Evolutionary conservation across 2,797 vertebrate species (phyloP).

Genomic region (Muscicapa striata): DNA sequence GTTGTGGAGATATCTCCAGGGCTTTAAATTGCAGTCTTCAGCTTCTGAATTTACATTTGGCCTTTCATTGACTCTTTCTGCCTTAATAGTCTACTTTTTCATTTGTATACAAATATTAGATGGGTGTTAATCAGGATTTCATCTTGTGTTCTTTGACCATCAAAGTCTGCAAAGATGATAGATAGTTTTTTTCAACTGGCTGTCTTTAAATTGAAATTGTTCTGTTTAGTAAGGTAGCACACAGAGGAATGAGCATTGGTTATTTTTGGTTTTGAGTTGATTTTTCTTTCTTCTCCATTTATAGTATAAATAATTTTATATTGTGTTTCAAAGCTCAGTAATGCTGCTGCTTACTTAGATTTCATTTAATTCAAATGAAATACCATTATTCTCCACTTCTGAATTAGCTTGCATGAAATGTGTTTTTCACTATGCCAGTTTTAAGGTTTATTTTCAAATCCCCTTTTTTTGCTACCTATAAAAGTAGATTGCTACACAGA

Average conservation of each 20-base stretch:
- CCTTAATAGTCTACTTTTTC: conserved; percentile 16
- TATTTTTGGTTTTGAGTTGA: background rate
- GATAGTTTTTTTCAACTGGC: background rate
- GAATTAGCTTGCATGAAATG: background rate
- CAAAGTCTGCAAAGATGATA: background rate
- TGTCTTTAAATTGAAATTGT: background rate
- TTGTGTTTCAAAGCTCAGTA: background rate
- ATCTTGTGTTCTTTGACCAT: background rate
- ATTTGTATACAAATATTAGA: background rate
- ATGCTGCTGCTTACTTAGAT: background rate
- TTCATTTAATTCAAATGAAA: background rate
- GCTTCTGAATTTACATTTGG: conserved; percentile 51
- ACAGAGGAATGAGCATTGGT: background rate
- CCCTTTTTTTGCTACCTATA: background rate
- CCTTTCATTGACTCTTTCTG: conserved; percentile 31
- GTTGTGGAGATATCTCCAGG: conserved; percentile 7
- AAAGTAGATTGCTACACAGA: background rate
- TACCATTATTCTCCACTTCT: background rate
- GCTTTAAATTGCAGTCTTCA: conserved; percentile 20
- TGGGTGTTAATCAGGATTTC: background rate
- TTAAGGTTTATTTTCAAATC: conserved; percentile 19
- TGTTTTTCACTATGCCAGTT: background rate
- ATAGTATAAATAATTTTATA: background rate
- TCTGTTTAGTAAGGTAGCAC: background rate
- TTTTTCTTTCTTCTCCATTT: background rate